phyloP scores from a whole-genome alignment of 2,797 vertebrate species.

The Pangasius macronema region DNA sequence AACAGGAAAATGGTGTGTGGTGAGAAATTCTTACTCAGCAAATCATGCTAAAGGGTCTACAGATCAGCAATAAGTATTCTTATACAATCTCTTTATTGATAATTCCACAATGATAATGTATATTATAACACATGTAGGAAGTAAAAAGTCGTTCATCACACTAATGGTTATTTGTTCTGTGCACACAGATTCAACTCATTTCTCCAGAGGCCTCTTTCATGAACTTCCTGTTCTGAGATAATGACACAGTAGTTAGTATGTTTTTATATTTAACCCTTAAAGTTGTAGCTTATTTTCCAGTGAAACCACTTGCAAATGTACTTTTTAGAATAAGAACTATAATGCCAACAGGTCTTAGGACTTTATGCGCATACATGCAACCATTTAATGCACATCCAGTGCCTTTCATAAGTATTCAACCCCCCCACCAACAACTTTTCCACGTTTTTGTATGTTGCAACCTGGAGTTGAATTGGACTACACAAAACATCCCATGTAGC shows the following conservation, averaged over 20 bases:
- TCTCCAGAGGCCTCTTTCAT: background rate
- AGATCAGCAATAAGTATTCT: background rate
- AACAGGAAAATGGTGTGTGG: constrained; percentile 14
- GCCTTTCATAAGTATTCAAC: background rate
- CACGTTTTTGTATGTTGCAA: background rate
- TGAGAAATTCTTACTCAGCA: constrained; percentile 35
- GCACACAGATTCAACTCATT: background rate
- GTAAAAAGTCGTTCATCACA: background rate
- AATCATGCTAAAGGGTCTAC: background rate
- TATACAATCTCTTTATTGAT: background rate
- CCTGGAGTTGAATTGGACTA: background rate
- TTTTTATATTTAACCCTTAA: background rate
- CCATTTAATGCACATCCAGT: background rate
- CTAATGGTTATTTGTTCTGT: background rate
- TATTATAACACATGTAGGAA: background rate
- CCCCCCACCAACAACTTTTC: background rate
- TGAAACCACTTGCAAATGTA: background rate
- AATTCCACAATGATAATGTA: background rate
- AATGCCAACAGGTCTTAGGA: background rate
- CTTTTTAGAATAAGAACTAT: background rate
- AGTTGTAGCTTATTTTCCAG: background rate
- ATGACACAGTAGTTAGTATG: background rate
- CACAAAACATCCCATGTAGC: background rate
- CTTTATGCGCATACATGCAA: background rate
- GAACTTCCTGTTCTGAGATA: background rate